Base-by-base conservation (phyloP, 2,888 invertebrate genomes). In the Brachypterus glaber region DNA sequence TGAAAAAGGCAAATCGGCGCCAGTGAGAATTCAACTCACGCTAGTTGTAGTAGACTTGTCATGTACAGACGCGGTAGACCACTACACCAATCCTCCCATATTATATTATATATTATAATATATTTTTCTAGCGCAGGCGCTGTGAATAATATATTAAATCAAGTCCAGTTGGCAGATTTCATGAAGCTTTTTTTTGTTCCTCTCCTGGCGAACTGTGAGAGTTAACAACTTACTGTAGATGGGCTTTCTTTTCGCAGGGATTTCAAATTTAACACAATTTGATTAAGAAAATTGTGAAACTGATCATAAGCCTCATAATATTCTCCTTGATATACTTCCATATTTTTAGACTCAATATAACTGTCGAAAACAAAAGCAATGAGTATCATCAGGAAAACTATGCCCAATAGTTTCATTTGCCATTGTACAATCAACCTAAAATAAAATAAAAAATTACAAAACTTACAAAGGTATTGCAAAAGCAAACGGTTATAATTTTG, bases 361-460 rank as follows among this genome's bases (percentile, higher is more conserved):
- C 56, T 51, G 46, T 67, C 66, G 40, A 55, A 55, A 14, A 62
- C 35, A 34, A 64, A 57, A 21, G 53, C 44, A 14, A 54, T 41
- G 13, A 64, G 48, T 21, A 59, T 40, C 5, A 52, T 40, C 14
- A 58, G 39, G 59, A 68, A 60, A 49, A 70, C 37, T 50, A 70
- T 48, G 45, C 65, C 55, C 58, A 68, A 57, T 53, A 70, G 52
- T 52, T 61, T 51, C 45, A 66, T 43, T 47, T 68, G 59, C 37
- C 59, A 59, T 40, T 60, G 57, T 37, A 63, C 51, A 37, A 64
- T 48, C 30, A 63, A 45, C 63, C 67, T 68, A 53, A 27, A 58
- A 57, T 38, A 30, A 46, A 37, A 50, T 33, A 17, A 40, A 35
- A 32, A 43, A 31, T 39, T 25, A 34, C 16, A 32, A 36, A 35